Evolutionary conservation across 2,797 vertebrate species (phyloP).

Genomic region (Pangasius djambal): DNA sequence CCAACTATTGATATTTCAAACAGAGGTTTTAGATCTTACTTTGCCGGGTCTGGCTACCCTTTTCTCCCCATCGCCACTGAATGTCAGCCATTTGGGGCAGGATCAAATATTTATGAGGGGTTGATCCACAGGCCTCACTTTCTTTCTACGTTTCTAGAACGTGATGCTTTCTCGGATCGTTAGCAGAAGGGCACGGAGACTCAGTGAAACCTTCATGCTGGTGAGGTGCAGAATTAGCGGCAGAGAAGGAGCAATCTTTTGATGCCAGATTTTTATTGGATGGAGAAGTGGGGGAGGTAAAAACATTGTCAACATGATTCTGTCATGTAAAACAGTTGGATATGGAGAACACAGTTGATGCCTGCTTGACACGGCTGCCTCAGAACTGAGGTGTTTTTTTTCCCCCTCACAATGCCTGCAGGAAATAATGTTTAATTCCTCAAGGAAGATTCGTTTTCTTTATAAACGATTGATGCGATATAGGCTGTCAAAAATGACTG

Average conservation of each 20-base stretch:
- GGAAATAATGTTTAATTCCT: constrained; percentile 43
- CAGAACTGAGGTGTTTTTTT: not conserved
- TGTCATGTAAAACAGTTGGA: constrained; percentile 55
- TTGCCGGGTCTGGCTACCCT: constrained; percentile 36
- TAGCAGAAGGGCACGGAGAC: constrained; percentile 15
- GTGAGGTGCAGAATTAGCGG: constrained; percentile 40
- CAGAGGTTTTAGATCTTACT: constrained; percentile 44
- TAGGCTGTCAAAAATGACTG: constrained; percentile 41
- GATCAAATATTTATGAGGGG: constrained; percentile 69
- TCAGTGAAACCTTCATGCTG: constrained; percentile 42
- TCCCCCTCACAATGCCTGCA: constrained; percentile 31
- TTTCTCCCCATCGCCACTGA: constrained; percentile 50
- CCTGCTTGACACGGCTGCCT: constrained; percentile 36
- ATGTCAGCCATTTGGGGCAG: constrained; percentile 61
- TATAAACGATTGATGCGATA: constrained; percentile 36
- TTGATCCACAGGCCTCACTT: constrained; percentile 26
- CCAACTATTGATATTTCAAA: constrained; percentile 57
- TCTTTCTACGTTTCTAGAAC: constrained; percentile 10
- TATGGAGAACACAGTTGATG: constrained; percentile 28
- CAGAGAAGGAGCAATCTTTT: constrained; percentile 38
- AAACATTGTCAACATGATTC: constrained; percentile 45
- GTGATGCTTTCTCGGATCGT: constrained; percentile 22
- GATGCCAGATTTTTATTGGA: constrained; percentile 34
- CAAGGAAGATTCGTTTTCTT: constrained; percentile 28
- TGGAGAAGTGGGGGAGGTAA: constrained; percentile 17